Percentiles rank a stretch among this genome's conserved stretches.
These are phyloP conservation scores for Proctacanthus coquilletti DNA, from an alignment of 1,140 invertebrate genomes.

Conservation along the genomic window DNA sequence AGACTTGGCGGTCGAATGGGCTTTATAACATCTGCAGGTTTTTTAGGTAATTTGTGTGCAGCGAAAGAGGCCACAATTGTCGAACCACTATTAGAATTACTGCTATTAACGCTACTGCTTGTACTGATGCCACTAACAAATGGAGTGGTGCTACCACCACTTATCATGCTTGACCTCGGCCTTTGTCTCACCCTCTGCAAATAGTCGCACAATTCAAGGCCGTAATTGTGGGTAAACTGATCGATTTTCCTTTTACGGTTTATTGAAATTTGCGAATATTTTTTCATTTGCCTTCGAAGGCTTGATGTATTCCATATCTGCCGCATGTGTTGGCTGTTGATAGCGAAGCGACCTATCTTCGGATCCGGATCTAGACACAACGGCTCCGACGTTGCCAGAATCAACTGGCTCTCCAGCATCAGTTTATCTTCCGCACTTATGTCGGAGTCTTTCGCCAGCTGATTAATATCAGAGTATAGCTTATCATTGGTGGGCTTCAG, in stretches of 20 bases:
- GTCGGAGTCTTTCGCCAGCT: constrained; percentile 35
- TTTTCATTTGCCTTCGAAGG: constrained; percentile 54
- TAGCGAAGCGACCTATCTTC: constrained; percentile 54
- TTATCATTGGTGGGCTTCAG: constrained; percentile 78
- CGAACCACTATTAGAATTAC: too few species aligned
- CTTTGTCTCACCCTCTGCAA: constrained; percentile 26
- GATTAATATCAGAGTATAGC: constrained; percentile 28
- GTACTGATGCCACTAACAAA: not conserved
- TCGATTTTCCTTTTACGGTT: constrained; percentile 80
- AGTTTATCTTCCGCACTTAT: constrained; percentile 66
- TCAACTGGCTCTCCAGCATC: constrained; percentile 63
- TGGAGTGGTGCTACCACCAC: constrained; percentile 14
- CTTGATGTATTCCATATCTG: constrained; percentile 57
- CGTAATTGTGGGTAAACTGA: constrained; percentile 61
- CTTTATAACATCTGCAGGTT: constrained; percentile 25
- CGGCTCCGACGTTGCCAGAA: constrained; percentile 67
- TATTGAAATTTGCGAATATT: constrained; percentile 60
- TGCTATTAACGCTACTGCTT: constrained; percentile 12
- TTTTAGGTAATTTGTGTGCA: constrained; percentile 22
- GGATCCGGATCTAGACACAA: constrained; percentile 77
- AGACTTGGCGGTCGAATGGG: constrained; percentile 32
- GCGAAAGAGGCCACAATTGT: constrained; percentile 27
- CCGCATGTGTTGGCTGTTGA: constrained; percentile 54
- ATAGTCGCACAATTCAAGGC: constrained; percentile 57
- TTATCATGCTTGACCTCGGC: constrained; percentile 24